phyloP scores from a whole-genome alignment of 30 jellyfish, hydroid and myxozoan species.

The Phacellophora camtschatica region DNA sequence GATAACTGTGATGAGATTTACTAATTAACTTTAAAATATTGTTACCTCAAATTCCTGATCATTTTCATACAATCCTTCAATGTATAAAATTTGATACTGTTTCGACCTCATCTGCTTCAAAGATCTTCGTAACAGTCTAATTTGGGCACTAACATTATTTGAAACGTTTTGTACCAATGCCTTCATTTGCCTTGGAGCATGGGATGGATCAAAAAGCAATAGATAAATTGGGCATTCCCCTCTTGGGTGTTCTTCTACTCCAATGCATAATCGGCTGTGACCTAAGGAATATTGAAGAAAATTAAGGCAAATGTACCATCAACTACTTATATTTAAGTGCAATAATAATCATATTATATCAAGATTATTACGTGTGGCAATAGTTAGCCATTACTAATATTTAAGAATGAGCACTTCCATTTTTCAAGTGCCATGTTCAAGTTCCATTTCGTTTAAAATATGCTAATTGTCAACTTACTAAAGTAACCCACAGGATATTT shows the following conservation, averaged over 20 bases:
- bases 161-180: conserved; percentile 58
- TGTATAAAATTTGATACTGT: conserved; percentile 85
- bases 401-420: no score
- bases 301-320: no score
- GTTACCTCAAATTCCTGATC: conserved; percentile 76
- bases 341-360: no score
- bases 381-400: no score
- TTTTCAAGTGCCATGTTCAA: no score
- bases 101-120: conserved; percentile 85
- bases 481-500: no score
- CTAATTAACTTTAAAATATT: not conserved
- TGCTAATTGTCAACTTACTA: no score
- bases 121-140: conserved; percentile 72
- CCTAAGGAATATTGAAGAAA: no score
- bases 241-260: conserved; percentile 81
- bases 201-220: conserved; percentile 86
- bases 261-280: conserved; percentile 92
- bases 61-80: conserved; percentile 73
- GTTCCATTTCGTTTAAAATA: no score
- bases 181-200: conserved; percentile 74
- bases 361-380: no score
- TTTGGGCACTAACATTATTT: conserved; percentile 64
- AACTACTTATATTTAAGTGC: no score
- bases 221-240: conserved; percentile 78
- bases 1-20: not conserved